Evolutionary conservation across 2,888 invertebrate genomes (phyloP), one percentile per base, ranked within the genome.

Genomic region (Polyommatus iphigenia): DNA sequence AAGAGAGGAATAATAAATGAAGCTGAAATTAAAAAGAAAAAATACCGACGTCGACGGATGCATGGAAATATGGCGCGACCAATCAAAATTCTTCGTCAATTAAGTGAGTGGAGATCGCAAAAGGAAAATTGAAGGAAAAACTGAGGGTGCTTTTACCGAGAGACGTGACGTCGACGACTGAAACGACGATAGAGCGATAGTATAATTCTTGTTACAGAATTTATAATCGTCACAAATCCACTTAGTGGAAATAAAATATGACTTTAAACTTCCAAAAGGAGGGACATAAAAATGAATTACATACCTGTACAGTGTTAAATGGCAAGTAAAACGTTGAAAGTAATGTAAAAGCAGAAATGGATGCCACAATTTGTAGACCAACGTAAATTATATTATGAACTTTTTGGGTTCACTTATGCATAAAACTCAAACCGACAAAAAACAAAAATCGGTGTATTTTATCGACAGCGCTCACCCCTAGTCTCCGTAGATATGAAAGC

Each of bases 51-150:
- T 85, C 87, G 87, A 86, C 88, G 89, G 90, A 91, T 91, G 92
- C 92, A 91, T 91, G 91, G 92, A 90, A 91, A 92, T 91, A 92
- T 91, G 90, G 90, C 90, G 89, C 83, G 89, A 91, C 93, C 93
- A 94, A 94, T 94, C 93, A 93, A 93, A 93, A 93, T 93, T 92
- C 92, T 89, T 91, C 92, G 92, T 91, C 93, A 94, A 94, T 94
- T 94, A 94, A 93, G 90, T 88, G 90, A 90, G 85, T 88, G 89
- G 90, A 92, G 92, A 93, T 93, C 90, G 92, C 86, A 91, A 92
- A 93, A 91, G 92, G 92, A 93, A 94, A 93, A 93, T 92, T 92
- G 90, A 90, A 93, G 92, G 91, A 90, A 93, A 91, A 90, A 89
- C 91, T 90, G 89, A 90, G 93, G 91, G 92, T 89, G 88, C 89